phyloP scores from a whole-genome alignment of 1,140 invertebrate genomes.

The Aleiodes sp. region DNA sequence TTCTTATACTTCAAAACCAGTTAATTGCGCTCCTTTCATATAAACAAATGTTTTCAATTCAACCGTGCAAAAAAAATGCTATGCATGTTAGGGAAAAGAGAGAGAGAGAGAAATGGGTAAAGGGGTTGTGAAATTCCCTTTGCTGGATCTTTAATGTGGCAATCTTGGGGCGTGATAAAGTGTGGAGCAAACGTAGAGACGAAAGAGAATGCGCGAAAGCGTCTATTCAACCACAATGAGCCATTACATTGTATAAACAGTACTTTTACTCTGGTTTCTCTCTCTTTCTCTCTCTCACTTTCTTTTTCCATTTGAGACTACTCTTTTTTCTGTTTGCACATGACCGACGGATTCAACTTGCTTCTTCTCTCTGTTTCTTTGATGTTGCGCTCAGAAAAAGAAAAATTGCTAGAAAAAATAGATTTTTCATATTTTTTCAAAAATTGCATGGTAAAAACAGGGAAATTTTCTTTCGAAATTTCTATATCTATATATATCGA shows the following conservation, averaged over 20 bases:
- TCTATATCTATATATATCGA: too few species aligned
- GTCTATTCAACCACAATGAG: conserved; percentile 25
- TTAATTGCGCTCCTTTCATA: background rate
- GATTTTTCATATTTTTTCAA: too few species aligned
- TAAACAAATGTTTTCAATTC: background rate
- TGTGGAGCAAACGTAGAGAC: conserved; percentile 57
- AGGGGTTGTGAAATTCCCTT: conserved; percentile 54
- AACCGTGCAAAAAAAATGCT: too few species aligned
- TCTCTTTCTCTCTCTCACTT: conserved; percentile 5
- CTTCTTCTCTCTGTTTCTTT: background rate
- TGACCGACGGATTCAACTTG: background rate
- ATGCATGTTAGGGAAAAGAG: background rate
- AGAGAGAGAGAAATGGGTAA: background rate
- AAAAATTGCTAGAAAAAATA: too few species aligned
- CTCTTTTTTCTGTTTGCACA: background rate
- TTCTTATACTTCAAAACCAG: too few species aligned
- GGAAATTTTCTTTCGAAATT: too few species aligned
- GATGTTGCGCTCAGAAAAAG: too few species aligned
- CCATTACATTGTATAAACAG: conserved; percentile 10
- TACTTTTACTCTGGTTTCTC: background rate
- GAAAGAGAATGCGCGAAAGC: conserved; percentile 63
- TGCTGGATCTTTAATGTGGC: conserved; percentile 67
- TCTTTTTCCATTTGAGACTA: background rate
- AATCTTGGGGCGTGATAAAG: conserved; percentile 67
- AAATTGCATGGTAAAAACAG: too few species aligned